Percentiles rank a stretch among this genome's conserved stretches.
Conservation (phyloP, 2,113 vertebrate genomes). For the Jacana jacana region DNA sequence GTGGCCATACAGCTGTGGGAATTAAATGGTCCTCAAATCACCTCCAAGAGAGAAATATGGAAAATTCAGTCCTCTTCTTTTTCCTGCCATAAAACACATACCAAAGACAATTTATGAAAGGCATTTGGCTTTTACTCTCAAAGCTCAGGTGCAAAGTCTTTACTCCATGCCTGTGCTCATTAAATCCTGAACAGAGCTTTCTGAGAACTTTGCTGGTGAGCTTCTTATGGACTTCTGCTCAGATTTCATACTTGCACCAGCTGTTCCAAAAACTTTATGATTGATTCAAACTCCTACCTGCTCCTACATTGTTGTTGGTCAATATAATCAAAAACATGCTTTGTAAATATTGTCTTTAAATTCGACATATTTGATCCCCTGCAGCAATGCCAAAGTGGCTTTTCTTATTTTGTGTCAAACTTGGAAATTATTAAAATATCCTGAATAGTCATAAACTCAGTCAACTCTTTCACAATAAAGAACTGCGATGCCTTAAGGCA, state of each 20-base stretch:
- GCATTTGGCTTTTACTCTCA: not conserved
- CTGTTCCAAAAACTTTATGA: not conserved
- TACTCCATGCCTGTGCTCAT: not conserved
- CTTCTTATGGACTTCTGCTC: not conserved
- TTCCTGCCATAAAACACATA: not conserved
- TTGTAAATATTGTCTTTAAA: not conserved
- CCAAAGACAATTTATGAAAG: not conserved
- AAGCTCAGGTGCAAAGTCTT: not conserved
- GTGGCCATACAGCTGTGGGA: not conserved
- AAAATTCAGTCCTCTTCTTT: not conserved
- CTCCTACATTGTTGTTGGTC: not conserved
- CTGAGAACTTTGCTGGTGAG: not conserved
- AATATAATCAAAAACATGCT: not conserved
- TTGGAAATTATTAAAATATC: constrained; percentile 48
- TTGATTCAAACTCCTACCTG: not conserved
- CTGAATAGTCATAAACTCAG: constrained; percentile 39
- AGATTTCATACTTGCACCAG: not conserved
- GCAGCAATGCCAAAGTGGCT: not conserved
- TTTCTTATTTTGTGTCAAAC: constrained; percentile 39
- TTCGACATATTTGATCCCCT: not conserved
- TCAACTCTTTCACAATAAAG: constrained; percentile 32
- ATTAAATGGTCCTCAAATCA: not conserved
- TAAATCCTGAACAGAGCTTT: not conserved
- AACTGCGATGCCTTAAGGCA: constrained; percentile 52
- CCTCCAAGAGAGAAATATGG: not conserved